phyloP scores from a whole-genome alignment of 2,113 vertebrate species.

The Theristicus caerulescens region DNA sequence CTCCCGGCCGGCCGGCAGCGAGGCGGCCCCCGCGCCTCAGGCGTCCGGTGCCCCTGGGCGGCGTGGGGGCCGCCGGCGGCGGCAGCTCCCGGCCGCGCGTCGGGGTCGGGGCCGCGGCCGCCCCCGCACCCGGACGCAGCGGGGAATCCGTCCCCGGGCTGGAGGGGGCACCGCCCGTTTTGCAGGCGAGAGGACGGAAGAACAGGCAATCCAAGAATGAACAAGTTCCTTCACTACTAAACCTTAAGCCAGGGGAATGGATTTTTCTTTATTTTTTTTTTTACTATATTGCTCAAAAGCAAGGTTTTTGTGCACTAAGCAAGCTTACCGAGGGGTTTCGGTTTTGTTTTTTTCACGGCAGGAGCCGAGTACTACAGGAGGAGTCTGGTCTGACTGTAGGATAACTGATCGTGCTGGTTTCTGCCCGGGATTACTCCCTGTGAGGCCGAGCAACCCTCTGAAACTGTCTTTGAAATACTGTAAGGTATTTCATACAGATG shows the following conservation, averaged over 20 bases:
- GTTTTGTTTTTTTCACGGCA: not conserved
- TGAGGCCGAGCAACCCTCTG: not conserved
- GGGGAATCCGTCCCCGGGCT: fast-evolving
- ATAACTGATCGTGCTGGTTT: fast-evolving
- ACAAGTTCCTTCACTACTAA: not conserved
- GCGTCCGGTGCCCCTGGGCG: not conserved
- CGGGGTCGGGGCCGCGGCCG: not conserved
- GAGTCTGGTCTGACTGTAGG: not conserved
- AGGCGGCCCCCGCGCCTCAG: not conserved
- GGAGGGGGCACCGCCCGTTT: fast-evolving
- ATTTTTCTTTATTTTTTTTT: not conserved
- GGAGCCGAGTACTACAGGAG: not conserved
- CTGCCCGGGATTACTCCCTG: not conserved
- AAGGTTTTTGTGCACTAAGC: not conserved
- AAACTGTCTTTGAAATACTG: no score
- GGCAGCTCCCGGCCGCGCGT: not conserved
- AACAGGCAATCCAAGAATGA: fast-evolving
- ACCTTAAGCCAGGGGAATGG: not conserved
- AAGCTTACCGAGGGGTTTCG: not conserved
- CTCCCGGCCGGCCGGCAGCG: not conserved
- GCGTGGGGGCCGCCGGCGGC: fast-evolving
- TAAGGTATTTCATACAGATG: not conserved
- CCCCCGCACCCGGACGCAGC: fast-evolving
- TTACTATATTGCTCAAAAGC: not conserved
- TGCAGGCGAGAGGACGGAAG: fast-evolving